Evolutionary conservation across 1,140 invertebrate species (phyloP).

Genomic region (Aphis gossypii): DNA sequence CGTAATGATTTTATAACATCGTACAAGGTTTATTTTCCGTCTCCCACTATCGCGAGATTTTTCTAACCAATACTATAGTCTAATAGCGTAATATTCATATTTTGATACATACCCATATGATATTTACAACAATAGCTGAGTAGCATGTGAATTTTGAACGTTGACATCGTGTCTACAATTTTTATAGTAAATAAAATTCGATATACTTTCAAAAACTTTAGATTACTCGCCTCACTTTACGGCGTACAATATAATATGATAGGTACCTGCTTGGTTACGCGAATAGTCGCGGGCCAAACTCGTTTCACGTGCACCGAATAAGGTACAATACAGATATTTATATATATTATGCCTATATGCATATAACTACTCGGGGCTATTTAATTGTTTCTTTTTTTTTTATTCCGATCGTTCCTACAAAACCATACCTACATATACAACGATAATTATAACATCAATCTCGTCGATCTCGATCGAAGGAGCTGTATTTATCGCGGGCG

Average conservation of each 20-base stretch:
- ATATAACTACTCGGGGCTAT: background rate
- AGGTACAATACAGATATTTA: background rate
- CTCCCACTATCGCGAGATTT: background rate
- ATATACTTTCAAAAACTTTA: background rate
- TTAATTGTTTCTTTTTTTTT: background rate
- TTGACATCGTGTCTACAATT: background rate
- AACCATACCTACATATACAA: background rate
- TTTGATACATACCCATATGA: background rate
- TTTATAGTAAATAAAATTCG: background rate
- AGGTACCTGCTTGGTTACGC: background rate
- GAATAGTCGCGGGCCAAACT: background rate
- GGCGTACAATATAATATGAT: background rate
- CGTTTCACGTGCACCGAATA: background rate
- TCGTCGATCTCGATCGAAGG: background rate
- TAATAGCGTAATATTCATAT: background rate
- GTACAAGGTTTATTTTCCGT: background rate
- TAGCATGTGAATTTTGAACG: background rate
- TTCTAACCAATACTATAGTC: background rate
- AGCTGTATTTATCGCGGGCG: background rate
- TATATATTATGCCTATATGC: no score
- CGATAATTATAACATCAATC: background rate
- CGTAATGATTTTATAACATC: background rate
- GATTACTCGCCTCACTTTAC: background rate
- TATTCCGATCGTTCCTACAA: background rate
- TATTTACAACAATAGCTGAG: background rate